Evolutionary conservation across 2,113 vertebrate species (phyloP).

Genomic region (Brachyhypopomus occidentalis): DNA sequence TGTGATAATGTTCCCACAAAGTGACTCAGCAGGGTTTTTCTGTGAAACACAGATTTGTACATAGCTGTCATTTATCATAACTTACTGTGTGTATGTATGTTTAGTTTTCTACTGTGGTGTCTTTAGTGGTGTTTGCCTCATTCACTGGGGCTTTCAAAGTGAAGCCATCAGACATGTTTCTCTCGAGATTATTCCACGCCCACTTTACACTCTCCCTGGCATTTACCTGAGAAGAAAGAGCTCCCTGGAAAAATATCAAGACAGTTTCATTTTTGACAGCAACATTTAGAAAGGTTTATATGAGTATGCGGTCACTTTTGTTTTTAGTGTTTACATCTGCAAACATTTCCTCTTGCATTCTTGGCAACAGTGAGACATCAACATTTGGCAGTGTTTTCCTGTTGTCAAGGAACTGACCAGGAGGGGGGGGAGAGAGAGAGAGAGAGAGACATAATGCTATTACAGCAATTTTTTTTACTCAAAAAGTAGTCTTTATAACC

Average conservation of each 20-base stretch:
- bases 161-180: slow-evolving; percentile 15
- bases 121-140: slow-evolving; percentile 1
- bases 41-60: not conserved
- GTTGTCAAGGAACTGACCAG: slow-evolving; percentile 48
- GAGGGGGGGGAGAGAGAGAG: not conserved
- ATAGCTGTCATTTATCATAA: slow-evolving; percentile 8
- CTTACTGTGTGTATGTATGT: not conserved
- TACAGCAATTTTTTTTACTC: not conserved
- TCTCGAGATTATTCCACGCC: not conserved
- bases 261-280: not conserved
- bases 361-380: slow-evolving; percentile 43
- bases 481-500: not conserved
- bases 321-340: slow-evolving; percentile 33
- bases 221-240: not conserved
- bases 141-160: slow-evolving; percentile 1
- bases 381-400: slow-evolving; percentile 50
- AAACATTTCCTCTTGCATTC: slow-evolving; percentile 47
- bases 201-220: not conserved
- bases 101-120: not conserved
- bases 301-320: slow-evolving; percentile 2
- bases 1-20: not conserved
- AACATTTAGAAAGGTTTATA: not conserved
- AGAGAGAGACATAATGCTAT: no score
- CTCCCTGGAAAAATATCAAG: no score
- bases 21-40: not conserved